Evolutionary conservation across 35 echinoderm and acorn worm species (phyloP), one percentile per base, ranked within the genome.

Genomic region (Lytechinus pictus): DNA sequence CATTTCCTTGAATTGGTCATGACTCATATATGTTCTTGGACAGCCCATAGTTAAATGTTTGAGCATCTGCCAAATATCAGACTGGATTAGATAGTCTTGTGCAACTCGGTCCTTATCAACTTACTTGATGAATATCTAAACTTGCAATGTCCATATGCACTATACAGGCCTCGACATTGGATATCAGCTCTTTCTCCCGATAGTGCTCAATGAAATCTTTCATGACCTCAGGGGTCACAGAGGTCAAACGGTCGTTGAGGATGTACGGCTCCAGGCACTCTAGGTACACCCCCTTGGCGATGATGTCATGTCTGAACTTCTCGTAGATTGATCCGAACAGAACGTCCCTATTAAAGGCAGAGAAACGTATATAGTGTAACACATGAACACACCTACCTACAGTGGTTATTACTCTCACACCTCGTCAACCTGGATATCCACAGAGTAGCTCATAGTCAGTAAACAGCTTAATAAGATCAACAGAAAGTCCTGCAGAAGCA

Each of bases 191-290:
- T 72, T 97, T 97, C 29, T 97, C 79, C 52, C 96, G 86, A 87
- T 99, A 99, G 86, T 99, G 98, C 53, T 99, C 98, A 4, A 99
- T 97, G 93, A 99, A 99, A 27, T 97, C 98, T 61, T 98, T 96
- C 97, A 99, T 98, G 72, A 98, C 97, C 55, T 57, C 94, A 1
- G 97, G 97, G 16, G 97, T 97, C 87, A 99, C 96, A 24, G 98
- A 99, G 14, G 96, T 97, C 79, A 99, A 94, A 27, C 71, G 95
- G 61, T 98, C 97, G 79, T 99, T 99, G 19, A 99, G 95, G 56
- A 99, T 99, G 96, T 98, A 99, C 28, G 98, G 98, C 92, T 99
- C 98, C 10, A 99, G 95, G 16, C 98, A 99, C 54, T 99, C 97
- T 94, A 99, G 94, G 66, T 97, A 99, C 16, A 99, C 98, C 7